Evolutionary conservation across 2,113 vertebrate species (phyloP).

Genomic region (Chaetorhynchus papuensis): DNA sequence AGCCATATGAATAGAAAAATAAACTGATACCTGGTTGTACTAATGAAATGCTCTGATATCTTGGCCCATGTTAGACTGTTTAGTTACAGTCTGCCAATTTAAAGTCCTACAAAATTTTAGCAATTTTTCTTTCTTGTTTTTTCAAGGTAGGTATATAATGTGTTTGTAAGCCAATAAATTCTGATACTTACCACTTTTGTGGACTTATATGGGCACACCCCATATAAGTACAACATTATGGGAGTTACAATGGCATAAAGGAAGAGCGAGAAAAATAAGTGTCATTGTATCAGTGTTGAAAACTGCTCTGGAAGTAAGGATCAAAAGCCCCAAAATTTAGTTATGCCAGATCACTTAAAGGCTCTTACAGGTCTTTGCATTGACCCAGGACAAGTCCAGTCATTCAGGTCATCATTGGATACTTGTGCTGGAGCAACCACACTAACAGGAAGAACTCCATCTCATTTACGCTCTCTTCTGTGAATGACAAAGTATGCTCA

Average conservation of each 20-base stretch:
- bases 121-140: background rate
- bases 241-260: background rate
- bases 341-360: background rate
- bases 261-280: background rate
- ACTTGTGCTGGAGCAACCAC: background rate
- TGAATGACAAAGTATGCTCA: background rate
- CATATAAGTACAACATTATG: background rate
- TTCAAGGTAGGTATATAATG: background rate
- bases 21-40: background rate
- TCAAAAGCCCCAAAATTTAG: background rate
- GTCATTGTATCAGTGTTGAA: background rate
- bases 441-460: background rate
- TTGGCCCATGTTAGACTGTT: rapidly evolving
- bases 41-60: background rate
- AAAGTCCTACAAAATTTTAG: background rate
- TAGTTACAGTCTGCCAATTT: background rate
- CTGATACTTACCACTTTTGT: rapidly evolving
- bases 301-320: background rate
- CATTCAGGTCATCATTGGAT: background rate
- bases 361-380: background rate
- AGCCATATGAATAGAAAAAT: background rate
- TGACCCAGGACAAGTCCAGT: background rate
- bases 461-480: background rate
- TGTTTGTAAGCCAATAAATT: background rate
- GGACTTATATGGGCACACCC: background rate